Evolutionary conservation across 2,888 invertebrate species (phyloP).

Genomic region (Heliconius erato): DNA sequence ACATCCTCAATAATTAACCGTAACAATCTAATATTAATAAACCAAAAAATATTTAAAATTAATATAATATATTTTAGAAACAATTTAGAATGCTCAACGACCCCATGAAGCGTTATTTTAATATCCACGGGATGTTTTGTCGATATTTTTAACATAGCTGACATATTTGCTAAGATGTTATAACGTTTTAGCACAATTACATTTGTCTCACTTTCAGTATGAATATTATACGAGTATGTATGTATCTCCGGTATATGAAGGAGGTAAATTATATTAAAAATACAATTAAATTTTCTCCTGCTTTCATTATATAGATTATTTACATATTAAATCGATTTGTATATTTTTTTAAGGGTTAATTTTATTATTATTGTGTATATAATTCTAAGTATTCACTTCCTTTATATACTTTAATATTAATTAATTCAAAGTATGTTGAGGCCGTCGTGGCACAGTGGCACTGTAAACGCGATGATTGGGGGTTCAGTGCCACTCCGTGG

Average conservation of each 20-base stretch:
- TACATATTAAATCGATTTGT: background rate
- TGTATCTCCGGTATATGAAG: slow-evolving; percentile 1
- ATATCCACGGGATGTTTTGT: background rate
- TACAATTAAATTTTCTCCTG: background rate
- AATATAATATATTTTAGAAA: background rate
- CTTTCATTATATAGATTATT: background rate
- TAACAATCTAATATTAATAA: background rate
- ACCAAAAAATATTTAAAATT: background rate
- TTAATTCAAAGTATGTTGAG: no score
- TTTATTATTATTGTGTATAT: background rate
- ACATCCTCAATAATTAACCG: background rate
- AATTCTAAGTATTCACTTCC: no score
- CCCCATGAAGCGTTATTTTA: background rate
- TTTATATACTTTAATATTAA: no score
- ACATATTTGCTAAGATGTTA: background rate
- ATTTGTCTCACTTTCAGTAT: background rate
- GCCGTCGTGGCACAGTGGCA: no score
- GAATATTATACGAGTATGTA: slow-evolving; percentile 4
- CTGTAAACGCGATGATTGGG: no score
- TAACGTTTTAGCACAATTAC: background rate
- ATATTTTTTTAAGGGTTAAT: background rate
- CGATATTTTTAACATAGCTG: background rate
- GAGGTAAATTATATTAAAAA: slow-evolving; percentile 2
- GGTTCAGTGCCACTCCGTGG: no score
- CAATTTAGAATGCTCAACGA: background rate